Percentiles rank a stretch among this genome's conserved stretches.
phyloP scores from a whole-genome alignment of 2,888 invertebrate species.

The Encarsia formosa region DNA sequence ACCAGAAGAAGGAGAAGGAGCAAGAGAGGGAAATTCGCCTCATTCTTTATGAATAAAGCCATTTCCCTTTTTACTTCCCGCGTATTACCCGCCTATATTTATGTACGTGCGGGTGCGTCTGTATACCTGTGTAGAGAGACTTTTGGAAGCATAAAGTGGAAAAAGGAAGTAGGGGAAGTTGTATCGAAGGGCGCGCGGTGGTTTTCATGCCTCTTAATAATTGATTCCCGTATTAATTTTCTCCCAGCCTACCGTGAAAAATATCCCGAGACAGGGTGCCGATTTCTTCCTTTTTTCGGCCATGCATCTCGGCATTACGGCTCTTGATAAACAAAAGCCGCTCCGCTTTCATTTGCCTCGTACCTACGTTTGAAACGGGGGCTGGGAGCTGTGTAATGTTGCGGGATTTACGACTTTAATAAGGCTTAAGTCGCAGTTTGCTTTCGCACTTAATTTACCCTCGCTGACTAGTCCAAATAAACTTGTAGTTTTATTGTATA shows the following conservation, averaged over 20 bases:
- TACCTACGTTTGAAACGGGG: no score
- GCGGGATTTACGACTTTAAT: constrained; percentile 22
- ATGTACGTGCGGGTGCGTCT: neutral
- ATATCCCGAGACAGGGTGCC: neutral
- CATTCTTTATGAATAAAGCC: constrained; percentile 28
- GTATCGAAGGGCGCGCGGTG: constrained; percentile 8
- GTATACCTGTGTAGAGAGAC: constrained; percentile 6
- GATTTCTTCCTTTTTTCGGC: neutral
- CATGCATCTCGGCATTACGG: neutral
- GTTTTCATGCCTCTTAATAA: constrained; percentile 21
- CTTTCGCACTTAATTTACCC: neutral
- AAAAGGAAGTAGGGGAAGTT: constrained; percentile 14
- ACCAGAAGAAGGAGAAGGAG: no score
- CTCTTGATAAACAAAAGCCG: constrained; percentile 4
- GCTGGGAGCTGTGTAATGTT: neutral
- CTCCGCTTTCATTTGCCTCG: neutral
- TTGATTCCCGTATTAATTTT: constrained; percentile 28
- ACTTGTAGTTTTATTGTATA: constrained; percentile 11
- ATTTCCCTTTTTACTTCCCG: constrained; percentile 25
- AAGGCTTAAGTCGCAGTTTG: constrained; percentile 10
- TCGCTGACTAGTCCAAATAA: constrained; percentile 5
- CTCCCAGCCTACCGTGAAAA: neutral
- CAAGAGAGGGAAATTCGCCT: constrained; percentile 21
- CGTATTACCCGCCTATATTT: neutral
- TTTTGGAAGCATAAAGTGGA: constrained; percentile 17